Percentiles rank a stretch among this genome's conserved stretches.
These are phyloP conservation scores for Sinohyriopsis cumingii DNA, from an alignment of 2,888 invertebrate genomes.

Conservation along the genomic window DNA sequence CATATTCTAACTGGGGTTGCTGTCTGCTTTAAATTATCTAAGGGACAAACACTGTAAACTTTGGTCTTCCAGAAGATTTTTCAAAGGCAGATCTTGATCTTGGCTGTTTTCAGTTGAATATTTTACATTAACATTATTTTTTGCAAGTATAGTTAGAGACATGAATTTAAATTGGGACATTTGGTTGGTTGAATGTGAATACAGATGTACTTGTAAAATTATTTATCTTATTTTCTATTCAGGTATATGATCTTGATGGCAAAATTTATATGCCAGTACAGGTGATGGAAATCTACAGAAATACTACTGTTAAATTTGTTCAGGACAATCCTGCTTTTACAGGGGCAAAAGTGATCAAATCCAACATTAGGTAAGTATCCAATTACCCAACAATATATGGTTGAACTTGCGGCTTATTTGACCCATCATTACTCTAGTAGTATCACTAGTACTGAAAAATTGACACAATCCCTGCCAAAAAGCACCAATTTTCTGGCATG, in stretches of 20 bases:
- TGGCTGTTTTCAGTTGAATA: not conserved
- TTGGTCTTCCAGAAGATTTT: no score
- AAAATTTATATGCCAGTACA: conserved; percentile 28
- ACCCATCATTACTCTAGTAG: no score
- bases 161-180: not conserved
- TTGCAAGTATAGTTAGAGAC: not conserved
- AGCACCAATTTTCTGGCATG: no score
- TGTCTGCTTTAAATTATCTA: no score
- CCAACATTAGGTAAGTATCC: conserved; percentile 40
- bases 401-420: no score
- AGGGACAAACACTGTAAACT: no score
- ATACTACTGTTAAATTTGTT: conserved; percentile 45
- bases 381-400: not conserved
- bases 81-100: no score
- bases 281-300: conserved; percentile 47
- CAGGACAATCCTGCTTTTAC: conserved; percentile 51
- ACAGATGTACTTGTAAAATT: not conserved
- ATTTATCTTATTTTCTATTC: conserved; percentile 12
- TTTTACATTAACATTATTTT: not conserved
- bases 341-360: conserved; percentile 56
- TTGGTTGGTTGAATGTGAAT: not conserved
- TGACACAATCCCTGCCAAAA: no score
- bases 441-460: no score
- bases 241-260: conserved; percentile 63
- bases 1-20: no score